phyloP scores from a whole-genome alignment of 2,888 invertebrate genomes.

The Acanthococcus lagerstroemiae region DNA sequence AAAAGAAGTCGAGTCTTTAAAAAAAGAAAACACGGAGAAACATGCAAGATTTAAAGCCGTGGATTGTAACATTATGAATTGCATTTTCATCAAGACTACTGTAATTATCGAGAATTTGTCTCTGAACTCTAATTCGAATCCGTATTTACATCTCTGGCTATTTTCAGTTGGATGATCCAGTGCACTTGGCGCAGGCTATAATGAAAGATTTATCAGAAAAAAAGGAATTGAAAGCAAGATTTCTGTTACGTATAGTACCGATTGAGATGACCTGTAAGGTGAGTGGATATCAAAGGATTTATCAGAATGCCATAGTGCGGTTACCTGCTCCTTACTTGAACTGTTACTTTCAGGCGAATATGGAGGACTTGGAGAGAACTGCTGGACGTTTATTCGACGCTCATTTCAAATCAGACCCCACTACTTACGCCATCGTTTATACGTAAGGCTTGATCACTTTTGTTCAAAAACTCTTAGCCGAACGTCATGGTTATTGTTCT shows the following conservation, averaged over 20 bases:
- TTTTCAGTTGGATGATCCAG: constrained; percentile 55
- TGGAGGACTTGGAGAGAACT: constrained; percentile 61
- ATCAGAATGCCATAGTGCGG: neutral
- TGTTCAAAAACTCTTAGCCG: too few species aligned
- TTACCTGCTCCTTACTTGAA: neutral
- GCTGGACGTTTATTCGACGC: constrained; percentile 59
- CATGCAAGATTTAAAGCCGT: constrained; percentile 50
- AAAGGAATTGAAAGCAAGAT: constrained; percentile 61
- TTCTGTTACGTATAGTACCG: constrained; percentile 68
- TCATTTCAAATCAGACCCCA: constrained; percentile 57
- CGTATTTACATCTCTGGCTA: neutral
- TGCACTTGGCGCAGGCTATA: constrained; percentile 58
- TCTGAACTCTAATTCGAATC: constrained; percentile 3
- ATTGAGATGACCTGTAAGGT: constrained; percentile 66
- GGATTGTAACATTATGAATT: constrained; percentile 71
- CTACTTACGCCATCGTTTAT: constrained; percentile 64
- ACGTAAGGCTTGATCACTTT: too few species aligned
- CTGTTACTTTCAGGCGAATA: constrained; percentile 48
- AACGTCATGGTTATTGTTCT: too few species aligned
- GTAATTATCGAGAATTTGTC: constrained; percentile 36
- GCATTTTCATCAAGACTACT: constrained; percentile 73
- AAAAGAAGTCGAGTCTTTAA: constrained; percentile 15
- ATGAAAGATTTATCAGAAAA: constrained; percentile 59
- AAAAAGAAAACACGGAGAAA: neutral
- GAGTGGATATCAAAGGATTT: constrained; percentile 22